Evolutionary conservation across 2,113 vertebrate species (phyloP).

Genomic region (Phasianus colchicus): DNA sequence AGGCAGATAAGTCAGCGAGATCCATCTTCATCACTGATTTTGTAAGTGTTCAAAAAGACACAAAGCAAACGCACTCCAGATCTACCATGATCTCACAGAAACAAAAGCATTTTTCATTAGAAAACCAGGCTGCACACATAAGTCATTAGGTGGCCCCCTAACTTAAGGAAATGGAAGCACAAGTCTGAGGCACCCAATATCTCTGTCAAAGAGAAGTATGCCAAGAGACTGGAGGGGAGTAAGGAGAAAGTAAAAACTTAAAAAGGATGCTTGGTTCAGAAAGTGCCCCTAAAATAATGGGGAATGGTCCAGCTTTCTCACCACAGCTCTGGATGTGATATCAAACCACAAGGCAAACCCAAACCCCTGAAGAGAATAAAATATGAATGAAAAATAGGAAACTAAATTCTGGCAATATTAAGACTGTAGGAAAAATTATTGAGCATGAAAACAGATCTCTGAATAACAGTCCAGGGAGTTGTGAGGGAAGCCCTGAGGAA

Average conservation of each 20-base stretch:
- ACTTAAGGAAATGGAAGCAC: constrained; percentile 10
- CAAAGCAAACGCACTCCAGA: neutral
- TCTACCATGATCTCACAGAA: neutral
- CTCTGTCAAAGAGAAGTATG: neutral
- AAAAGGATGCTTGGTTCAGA: neutral
- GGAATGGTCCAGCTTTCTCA: neutral
- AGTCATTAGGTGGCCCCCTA: constrained; percentile 68
- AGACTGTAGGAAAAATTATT: neutral
- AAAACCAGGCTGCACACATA: neutral
- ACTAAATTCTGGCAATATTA: neutral
- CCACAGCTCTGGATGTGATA: neutral
- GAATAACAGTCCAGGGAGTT: neutral
- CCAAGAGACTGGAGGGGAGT: neutral
- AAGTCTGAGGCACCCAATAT: neutral
- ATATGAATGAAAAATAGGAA: neutral
- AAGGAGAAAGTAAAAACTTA: neutral
- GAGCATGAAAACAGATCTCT: neutral
- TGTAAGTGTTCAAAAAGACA: neutral
- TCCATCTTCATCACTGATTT: neutral
- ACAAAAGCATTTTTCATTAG: neutral
- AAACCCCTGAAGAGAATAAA: neutral
- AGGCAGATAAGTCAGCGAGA: neutral
- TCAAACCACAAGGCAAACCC: neutral
- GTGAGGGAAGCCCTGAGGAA: neutral
- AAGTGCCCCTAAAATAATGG: rapidly evolving